Evolutionary conservation across 30 jellyfish, hydroid and myxozoan genomes (phyloP).

Genomic region (Aurelia aurita complex sp. Pacific): DNA sequence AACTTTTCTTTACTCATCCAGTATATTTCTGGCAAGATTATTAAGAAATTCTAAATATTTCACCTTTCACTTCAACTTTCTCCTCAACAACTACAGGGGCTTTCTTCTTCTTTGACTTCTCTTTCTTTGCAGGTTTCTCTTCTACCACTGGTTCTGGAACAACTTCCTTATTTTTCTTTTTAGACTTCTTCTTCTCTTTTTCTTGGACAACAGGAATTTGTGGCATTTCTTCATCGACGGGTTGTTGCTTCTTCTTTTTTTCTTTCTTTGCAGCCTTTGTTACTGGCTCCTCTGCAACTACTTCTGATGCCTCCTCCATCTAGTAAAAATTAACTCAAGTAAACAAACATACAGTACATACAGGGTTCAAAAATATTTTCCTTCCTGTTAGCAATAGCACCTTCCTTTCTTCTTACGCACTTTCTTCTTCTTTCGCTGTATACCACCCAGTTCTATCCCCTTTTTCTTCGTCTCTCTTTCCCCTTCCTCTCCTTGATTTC

Average conservation of each 20-base stretch:
- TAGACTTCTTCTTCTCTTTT: constrained; percentile 37
- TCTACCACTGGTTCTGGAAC: constrained; percentile 10
- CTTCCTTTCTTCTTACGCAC: too few relatives aligned
- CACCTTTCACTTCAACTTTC: constrained; percentile 4
- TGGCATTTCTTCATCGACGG: constrained; percentile 1
- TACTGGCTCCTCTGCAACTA: constrained; percentile 48
- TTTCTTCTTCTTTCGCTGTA: too few relatives aligned
- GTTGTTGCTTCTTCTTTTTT: constrained; percentile 37
- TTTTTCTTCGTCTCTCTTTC: too few relatives aligned
- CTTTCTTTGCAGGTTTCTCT: constrained; percentile 24
- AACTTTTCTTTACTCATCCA: background rate
- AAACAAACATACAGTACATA: too few relatives aligned
- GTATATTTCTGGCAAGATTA: background rate
- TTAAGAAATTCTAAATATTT: background rate
- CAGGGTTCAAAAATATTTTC: too few relatives aligned
- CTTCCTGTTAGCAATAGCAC: too few relatives aligned
- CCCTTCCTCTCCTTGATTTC: too few relatives aligned
- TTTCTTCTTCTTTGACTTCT: constrained; percentile 24
- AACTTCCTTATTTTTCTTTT: constrained; percentile 26
- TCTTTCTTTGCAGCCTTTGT: constrained; percentile 27
- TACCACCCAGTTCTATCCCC: too few relatives aligned
- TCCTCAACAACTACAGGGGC: background rate
- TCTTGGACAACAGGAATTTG: constrained; percentile 34
- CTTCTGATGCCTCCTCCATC: constrained; percentile 33
- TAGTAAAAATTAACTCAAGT: background rate